Percentiles rank a stretch among this genome's conserved stretches.
phyloP scores from a whole-genome alignment of 2,888 invertebrate genomes.

The Quadriops clusia region DNA sequence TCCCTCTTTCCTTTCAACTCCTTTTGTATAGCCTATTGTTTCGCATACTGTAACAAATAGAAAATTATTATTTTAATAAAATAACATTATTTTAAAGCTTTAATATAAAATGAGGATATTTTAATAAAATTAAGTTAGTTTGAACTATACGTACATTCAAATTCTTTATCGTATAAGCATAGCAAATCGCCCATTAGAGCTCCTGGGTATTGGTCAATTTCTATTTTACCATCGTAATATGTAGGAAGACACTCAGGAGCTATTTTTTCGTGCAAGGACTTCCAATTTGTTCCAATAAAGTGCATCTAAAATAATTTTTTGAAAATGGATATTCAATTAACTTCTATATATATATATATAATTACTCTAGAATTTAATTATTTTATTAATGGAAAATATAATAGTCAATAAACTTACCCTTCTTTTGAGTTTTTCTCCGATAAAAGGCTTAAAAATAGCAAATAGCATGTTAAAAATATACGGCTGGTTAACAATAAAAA shows the following conservation, averaged over 20 bases:
- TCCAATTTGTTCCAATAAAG: constrained; percentile 61
- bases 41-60: no score
- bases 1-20: no score
- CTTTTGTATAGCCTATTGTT: no score
- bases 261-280: constrained; percentile 47
- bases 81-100: no score
- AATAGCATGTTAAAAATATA: constrained; percentile 77
- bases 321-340: no score
- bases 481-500: constrained; percentile 83
- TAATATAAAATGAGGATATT: constrained; percentile 2
- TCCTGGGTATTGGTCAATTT: constrained; percentile 51
- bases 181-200: constrained; percentile 55
- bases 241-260: constrained; percentile 47
- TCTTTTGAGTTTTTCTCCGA: constrained; percentile 68
- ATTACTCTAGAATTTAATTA: not conserved
- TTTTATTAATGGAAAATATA: not conserved
- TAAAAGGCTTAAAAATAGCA: constrained; percentile 77
- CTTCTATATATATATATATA: constrained; percentile 1
- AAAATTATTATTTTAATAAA: no score
- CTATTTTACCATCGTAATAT: constrained; percentile 54
- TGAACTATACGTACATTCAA: constrained; percentile 11
- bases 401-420: constrained; percentile 42
- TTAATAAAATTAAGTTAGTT: constrained; percentile 2
- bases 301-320: constrained; percentile 49
- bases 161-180: constrained; percentile 37